A percentile compares a stretch with the other conserved stretches of the same genome.
These are phyloP conservation scores for Onychorhynchus coronatus DNA, from an alignment of 2,113 vertebrate species.

Conservation along the genomic window DNA sequence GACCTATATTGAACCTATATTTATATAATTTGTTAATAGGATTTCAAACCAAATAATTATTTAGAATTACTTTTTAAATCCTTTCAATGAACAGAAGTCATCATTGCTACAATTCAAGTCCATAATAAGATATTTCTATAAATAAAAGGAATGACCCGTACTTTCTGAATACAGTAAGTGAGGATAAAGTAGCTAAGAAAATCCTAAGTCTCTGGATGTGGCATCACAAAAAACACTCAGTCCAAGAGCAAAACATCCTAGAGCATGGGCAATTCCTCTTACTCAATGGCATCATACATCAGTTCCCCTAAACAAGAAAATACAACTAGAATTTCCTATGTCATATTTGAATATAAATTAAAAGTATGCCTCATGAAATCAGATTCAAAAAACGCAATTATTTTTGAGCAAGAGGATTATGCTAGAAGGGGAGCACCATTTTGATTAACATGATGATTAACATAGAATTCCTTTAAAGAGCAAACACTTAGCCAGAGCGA, in stretches of 20 bases:
- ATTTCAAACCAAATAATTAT: not conserved
- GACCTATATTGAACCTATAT: not conserved
- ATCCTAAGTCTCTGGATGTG: not conserved
- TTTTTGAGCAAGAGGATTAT: not conserved
- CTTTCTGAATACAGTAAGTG: not conserved
- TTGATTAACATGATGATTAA: not conserved
- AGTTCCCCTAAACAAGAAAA: not conserved
- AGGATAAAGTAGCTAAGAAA: not conserved
- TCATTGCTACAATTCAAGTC: not conserved
- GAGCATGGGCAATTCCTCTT: not conserved
- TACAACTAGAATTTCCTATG: not conserved
- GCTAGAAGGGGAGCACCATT: not conserved
- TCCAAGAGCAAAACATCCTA: fast-evolving
- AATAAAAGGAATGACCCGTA: not conserved
- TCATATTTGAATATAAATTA: not conserved
- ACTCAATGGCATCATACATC: not conserved
- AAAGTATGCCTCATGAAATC: not conserved
- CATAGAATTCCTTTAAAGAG: not conserved
- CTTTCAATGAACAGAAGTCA: not conserved
- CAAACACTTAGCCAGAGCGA: not conserved
- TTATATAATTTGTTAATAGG: not conserved
- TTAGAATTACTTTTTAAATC: not conserved
- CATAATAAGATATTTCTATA: not conserved
- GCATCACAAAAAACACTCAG: not conserved
- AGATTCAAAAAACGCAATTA: not conserved